Percentiles rank a stretch among this genome's conserved stretches.
phyloP scores from a whole-genome alignment of 2,113 vertebrate genomes.

The Ctenodactylus gundi region DNA sequence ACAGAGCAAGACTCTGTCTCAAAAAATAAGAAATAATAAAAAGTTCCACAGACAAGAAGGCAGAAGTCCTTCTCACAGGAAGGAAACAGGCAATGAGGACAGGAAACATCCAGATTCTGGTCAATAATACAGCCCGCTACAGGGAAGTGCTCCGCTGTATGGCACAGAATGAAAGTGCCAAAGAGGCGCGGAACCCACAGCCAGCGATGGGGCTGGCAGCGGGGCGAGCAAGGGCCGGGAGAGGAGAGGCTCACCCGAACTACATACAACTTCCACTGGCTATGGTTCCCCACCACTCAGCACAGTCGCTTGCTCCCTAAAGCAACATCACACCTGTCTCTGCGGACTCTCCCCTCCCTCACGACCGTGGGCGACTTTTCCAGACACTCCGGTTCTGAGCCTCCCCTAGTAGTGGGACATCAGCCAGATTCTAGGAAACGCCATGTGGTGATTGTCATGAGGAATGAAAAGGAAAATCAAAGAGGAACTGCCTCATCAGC shows the following conservation, averaged over 20 bases:
- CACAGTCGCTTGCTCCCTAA: no score
- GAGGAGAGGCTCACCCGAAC: neutral
- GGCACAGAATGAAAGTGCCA: constrained; percentile 16
- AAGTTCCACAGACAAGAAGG: neutral
- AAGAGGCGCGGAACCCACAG: neutral
- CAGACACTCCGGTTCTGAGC: neutral
- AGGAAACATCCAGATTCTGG: neutral
- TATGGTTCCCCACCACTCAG: neutral
- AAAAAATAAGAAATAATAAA: no score
- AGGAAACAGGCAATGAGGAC: neutral
- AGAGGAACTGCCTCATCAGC: constrained; percentile 78
- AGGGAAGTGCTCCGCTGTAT: neutral
- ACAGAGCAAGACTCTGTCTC: no score
- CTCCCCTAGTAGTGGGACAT: constrained; percentile 6
- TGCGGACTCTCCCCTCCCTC: neutral
- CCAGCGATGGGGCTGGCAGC: neutral
- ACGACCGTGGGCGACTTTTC: neutral
- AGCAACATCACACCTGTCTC: neutral
- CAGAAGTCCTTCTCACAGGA: neutral
- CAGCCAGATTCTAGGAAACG: constrained; percentile 56
- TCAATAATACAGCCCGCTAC: neutral
- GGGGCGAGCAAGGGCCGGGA: neutral
- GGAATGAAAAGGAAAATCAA: constrained; percentile 60
- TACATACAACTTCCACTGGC: fast-evolving
- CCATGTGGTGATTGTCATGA: constrained; percentile 39